Conservation (phyloP, 2,113 vertebrate species). For the Nannobrachium achirus region DNA sequence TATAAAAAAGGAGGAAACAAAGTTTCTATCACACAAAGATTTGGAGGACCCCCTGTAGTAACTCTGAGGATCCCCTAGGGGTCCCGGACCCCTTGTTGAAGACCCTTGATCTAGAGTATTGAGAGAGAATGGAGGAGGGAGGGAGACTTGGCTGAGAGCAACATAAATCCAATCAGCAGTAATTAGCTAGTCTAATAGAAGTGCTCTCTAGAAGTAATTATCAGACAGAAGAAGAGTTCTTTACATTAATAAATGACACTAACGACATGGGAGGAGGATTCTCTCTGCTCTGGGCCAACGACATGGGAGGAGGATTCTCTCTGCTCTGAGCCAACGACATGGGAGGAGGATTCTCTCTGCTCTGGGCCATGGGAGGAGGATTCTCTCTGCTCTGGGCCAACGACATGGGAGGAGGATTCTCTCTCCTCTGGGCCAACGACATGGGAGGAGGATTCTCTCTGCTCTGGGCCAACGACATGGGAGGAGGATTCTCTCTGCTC, state of each 20-base stretch:
- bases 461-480: constrained; percentile 46
- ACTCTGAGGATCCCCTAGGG: too few species aligned
- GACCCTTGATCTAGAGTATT: too few species aligned
- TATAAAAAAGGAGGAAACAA: too few species aligned
- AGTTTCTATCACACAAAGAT: too few species aligned
- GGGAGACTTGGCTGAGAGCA: constrained; percentile 24
- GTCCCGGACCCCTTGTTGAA: too few species aligned
- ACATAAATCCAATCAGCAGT: constrained; percentile 75
- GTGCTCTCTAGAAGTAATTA: constrained; percentile 78
- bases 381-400: constrained; percentile 25
- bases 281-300: constrained; percentile 27
- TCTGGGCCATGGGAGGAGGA: too few species aligned
- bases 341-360: constrained; percentile 32
- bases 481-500: constrained; percentile 38
- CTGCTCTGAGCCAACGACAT: constrained; percentile 28
- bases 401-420: too few species aligned
- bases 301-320: constrained; percentile 35
- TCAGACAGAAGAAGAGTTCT: constrained; percentile 69
- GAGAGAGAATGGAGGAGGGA: too few species aligned
- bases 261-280: constrained; percentile 39
- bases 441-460: constrained; percentile 33
- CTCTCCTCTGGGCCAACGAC: constrained; percentile 16
- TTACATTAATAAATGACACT: constrained; percentile 76
- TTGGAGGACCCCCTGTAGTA: too few species aligned
- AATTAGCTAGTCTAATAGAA: constrained; percentile 80